phyloP scores from a whole-genome alignment of 2,888 invertebrate genomes.

The Andrena trimmerana region DNA sequence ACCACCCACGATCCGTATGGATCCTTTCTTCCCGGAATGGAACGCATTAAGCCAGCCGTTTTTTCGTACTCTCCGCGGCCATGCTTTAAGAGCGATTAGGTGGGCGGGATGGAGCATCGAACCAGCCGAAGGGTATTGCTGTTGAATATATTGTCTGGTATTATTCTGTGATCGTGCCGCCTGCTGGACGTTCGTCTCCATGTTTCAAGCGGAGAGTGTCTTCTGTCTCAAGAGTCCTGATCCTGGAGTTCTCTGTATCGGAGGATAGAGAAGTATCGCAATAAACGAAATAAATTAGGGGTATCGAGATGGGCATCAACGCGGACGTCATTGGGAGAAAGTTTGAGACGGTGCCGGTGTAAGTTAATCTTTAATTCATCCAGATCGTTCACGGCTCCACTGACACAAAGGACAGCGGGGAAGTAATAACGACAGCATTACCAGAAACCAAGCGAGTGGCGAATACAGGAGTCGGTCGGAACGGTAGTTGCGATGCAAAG shows the following conservation, averaged over 20 bases:
- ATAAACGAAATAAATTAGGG: no score
- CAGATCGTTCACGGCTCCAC: slow-evolving; percentile 1
- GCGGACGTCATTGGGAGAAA: not conserved
- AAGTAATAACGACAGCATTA: slow-evolving; percentile 49
- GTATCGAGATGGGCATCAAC: no score
- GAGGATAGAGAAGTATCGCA: no score
- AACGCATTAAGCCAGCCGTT: slow-evolving; percentile 32
- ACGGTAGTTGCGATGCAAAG: slow-evolving; percentile 66
- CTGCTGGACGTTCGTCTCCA: not conserved
- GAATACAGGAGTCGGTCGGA: slow-evolving; percentile 37
- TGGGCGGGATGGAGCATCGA: not conserved
- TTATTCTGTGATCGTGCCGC: not conserved
- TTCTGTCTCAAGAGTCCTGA: not conserved
- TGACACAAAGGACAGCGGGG: slow-evolving; percentile 2
- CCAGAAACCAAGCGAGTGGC: slow-evolving; percentile 45
- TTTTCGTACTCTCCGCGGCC: not conserved
- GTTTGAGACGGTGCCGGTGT: not conserved
- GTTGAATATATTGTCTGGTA: not conserved
- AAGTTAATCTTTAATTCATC: slow-evolving; percentile 23
- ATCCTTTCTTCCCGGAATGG: slow-evolving; percentile 25
- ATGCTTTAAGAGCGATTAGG: slow-evolving; percentile 20
- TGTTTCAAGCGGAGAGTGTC: slow-evolving; percentile 8
- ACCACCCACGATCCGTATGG: slow-evolving; percentile 6
- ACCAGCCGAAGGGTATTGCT: not conserved
- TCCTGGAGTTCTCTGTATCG: no score